A percentile compares a stretch with the other conserved stretches of the same genome.
These are phyloP conservation scores for Pteria penguin DNA, from an alignment of 2,888 invertebrate genomes.

Conservation along the genomic window DNA sequence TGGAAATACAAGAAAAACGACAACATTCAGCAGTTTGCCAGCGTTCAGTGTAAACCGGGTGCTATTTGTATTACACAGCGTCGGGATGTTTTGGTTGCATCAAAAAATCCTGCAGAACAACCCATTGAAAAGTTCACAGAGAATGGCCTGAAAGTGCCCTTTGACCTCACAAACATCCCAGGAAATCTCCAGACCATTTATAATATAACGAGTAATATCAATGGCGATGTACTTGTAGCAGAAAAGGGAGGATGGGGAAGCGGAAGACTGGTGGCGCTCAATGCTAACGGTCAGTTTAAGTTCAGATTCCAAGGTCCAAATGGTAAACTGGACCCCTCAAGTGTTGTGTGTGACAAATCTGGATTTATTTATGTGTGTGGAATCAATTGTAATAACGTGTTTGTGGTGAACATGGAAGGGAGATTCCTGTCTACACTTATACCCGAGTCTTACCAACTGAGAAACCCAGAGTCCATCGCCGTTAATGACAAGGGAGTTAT, in stretches of 20 bases:
- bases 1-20: neutral
- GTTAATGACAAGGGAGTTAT: neutral
- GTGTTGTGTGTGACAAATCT: constrained; percentile 4
- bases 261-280: constrained; percentile 1
- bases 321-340: constrained; percentile 11
- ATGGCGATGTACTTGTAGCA: constrained; percentile 6
- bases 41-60: neutral
- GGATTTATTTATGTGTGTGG: constrained; percentile 22
- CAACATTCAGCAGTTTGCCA: neutral
- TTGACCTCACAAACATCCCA: neutral
- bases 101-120: neutral
- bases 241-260: constrained; percentile 24
- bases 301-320: constrained; percentile 7
- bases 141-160: neutral
- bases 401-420: neutral
- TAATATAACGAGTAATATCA: neutral
- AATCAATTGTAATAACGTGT: neutral
- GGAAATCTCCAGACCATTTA: constrained; percentile 7
- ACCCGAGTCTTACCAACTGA: neutral
- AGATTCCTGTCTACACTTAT: neutral
- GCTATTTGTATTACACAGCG: neutral
- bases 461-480: constrained; percentile 11
- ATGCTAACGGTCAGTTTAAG: neutral
- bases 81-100: neutral
- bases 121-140: neutral